These are phyloP conservation scores for Moxostoma hubbsi DNA, from an alignment of 2,797 vertebrate species.

Conservation along the genomic window DNA sequence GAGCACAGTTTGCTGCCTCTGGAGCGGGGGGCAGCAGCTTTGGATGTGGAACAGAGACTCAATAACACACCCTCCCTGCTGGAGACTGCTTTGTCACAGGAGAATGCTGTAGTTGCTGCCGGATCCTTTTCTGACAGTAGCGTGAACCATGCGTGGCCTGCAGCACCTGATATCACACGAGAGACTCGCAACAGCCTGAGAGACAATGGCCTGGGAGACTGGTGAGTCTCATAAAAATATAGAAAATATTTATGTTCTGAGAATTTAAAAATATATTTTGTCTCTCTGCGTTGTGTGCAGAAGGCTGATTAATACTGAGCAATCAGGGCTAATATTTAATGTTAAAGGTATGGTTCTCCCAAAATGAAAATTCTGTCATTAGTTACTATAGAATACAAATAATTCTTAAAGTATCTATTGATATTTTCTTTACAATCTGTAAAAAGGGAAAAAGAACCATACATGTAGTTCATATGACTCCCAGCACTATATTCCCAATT, in stretches of 20 bases:
- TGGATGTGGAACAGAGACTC: constrained; percentile 81
- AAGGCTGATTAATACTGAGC: not conserved
- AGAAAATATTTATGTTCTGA: not conserved
- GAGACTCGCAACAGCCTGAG: constrained; percentile 92
- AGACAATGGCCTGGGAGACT: constrained; percentile 90
- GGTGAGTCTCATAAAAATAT: constrained; percentile 73
- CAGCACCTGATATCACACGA: constrained; percentile 96
- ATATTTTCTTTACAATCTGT: too few relatives aligned
- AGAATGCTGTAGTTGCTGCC: constrained; percentile 72
- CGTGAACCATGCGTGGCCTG: constrained; percentile 87
- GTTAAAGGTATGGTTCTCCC: not conserved
- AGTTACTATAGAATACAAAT: too few relatives aligned
- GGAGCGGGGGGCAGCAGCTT: constrained; percentile 79
- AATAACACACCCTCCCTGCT: constrained; percentile 85
- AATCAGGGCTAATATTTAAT: not conserved
- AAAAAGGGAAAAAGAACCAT: too few relatives aligned
- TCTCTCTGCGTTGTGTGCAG: not conserved
- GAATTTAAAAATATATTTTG: not conserved
- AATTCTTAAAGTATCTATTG: too few relatives aligned
- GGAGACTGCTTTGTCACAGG: constrained; percentile 88
- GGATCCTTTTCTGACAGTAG: constrained; percentile 73
- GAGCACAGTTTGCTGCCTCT: constrained; percentile 81
- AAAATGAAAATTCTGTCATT: not conserved
- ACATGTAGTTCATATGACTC: too few relatives aligned
- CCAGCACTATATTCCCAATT: too few relatives aligned